Conservation (phyloP, 1,140 invertebrate genomes). For the Amyelois transitella region DNA sequence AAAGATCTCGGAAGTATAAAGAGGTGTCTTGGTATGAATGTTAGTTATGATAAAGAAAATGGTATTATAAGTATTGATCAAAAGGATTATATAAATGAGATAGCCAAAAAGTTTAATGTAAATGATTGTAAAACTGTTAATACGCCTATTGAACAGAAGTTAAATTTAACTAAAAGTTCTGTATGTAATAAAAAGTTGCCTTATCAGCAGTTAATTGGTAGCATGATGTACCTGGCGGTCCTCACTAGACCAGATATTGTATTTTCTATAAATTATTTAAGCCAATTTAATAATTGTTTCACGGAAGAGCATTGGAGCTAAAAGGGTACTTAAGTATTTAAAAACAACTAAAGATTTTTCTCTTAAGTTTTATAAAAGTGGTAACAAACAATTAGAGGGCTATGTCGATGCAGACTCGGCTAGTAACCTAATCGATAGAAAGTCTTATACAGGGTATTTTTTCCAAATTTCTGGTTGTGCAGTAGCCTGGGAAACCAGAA, state of each 20-base stretch:
- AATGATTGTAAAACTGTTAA: too few species aligned
- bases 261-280: conserved; percentile 4
- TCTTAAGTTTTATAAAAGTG: not conserved
- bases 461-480: not conserved
- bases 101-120: too few species aligned
- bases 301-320: conserved; percentile 6
- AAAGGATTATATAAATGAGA: not conserved
- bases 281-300: conserved; percentile 10
- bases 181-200: too few species aligned
- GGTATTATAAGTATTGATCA: not conserved
- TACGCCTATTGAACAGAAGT: too few species aligned
- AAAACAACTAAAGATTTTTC: not conserved
- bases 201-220: too few species aligned
- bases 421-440: not conserved
- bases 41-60: not conserved
- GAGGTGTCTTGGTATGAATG: too few species aligned
- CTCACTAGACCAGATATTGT: conserved; percentile 5
- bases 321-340: conserved; percentile 6
- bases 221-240: too few species aligned
- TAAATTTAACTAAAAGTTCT: too few species aligned
- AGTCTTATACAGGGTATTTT: not conserved
- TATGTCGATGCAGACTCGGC: conserved; percentile 1
- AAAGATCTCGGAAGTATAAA: not conserved
- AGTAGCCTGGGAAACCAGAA: not conserved
- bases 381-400: not conserved